Base-by-base conservation (phyloP, 2,797 vertebrate species). In the Threskiornis aethiopicus region DNA sequence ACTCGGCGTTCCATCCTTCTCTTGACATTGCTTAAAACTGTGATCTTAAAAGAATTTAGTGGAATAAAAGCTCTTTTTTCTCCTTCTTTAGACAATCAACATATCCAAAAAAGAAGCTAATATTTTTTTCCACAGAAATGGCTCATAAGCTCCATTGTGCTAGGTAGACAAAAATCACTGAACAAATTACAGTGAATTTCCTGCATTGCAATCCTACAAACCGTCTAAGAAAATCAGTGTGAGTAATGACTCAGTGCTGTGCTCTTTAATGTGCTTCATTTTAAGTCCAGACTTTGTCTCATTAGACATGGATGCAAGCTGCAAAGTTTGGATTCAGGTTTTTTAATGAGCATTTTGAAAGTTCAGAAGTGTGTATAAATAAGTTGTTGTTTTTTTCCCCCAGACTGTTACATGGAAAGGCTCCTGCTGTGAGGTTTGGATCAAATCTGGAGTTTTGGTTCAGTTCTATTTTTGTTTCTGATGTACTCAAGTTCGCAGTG, bases 361-460 rank as follows among this genome's bases (percentile, higher is more conserved):
- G 73, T 84, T 91, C 90, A 73, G 54, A 71, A 92, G 54, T 69
- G 49, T 66, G 51, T 52, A n/a, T 64, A 85, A 83, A 37, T 44
- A 77, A 86, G 37, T 41, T 35, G 17, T 33, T 54, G 5, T 3
- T 33, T 62, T 90, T 90, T 58, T 41, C 1, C 16, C 57, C 28
- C 54, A 62, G 90, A 79, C 67, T 70, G 61, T 78, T 90, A 95
- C 57, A 85, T 35, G 61, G 84, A 77, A 95, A 84, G 22, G 21
- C 26, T 94, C 69, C 93, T 41, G 13, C 89, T 94, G 93, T 62
- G 87, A 95, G 84, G 44, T 93, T 97, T 96, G 95, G 89, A 95
- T 81, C 28, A 69, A 18, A 78, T 51, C 28, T 72, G 65, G 24
- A 59, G 54, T 61, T 94, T 96, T 81, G 72, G 70, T 89, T 87